phyloP scores from a whole-genome alignment of 2,113 vertebrate genomes.

The Alaudala cheleensis region DNA sequence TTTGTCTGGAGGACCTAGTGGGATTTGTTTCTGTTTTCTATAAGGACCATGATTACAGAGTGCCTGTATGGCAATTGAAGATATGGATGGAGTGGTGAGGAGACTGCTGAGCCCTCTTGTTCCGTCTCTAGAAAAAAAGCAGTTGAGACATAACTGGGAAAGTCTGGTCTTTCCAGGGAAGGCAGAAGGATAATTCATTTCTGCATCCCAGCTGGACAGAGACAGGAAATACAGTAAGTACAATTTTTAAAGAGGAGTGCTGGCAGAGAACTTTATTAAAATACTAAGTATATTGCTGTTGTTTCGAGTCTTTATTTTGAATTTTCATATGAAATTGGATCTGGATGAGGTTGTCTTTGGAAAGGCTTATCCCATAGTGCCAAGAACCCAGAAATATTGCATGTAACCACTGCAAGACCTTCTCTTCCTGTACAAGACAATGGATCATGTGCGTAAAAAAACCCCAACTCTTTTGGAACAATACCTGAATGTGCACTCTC shows the following conservation, averaged over 20 bases:
- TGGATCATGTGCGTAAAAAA: neutral
- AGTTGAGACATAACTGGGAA: neutral
- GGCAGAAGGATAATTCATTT: neutral
- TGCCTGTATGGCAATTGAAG: fast-evolving
- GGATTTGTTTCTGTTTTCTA: neutral
- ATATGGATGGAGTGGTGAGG: neutral
- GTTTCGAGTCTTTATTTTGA: neutral
- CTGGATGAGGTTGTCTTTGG: neutral
- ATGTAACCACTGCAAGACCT: neutral
- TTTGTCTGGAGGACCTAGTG: neutral
- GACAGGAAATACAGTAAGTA: neutral
- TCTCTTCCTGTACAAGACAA: neutral
- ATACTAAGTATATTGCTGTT: neutral
- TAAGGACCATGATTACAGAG: neutral
- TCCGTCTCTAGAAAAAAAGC: neutral
- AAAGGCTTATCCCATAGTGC: neutral
- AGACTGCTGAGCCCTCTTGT: neutral
- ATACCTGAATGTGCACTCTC: neutral
- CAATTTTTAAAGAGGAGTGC: neutral
- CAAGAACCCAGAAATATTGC: neutral
- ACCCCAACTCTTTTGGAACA: neutral
- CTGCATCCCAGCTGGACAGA: neutral
- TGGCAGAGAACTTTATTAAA: neutral
- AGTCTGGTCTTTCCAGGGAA: neutral
- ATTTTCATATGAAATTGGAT: neutral